Evolutionary conservation across 1,140 invertebrate species (phyloP).

Genomic region (Stegodyphus dumicola): DNA sequence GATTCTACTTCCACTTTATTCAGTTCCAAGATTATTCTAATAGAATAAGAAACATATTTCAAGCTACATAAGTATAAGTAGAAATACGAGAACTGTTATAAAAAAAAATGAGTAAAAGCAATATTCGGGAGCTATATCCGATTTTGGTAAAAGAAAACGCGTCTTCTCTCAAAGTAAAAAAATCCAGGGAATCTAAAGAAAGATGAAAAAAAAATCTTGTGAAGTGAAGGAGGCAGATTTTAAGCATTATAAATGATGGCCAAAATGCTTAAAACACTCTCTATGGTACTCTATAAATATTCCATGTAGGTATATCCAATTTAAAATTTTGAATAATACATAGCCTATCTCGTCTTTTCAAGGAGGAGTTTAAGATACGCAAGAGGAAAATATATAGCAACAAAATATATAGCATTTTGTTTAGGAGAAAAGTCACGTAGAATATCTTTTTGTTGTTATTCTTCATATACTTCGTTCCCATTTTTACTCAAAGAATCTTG

Average conservation of each 20-base stretch:
- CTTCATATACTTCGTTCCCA: constrained; percentile 12
- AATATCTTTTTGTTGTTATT: background rate
- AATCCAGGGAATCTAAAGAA: too few species aligned
- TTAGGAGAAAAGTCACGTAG: constrained; percentile 44
- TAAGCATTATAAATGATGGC: constrained; percentile 32
- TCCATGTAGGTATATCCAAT: constrained; percentile 31
- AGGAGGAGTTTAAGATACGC: background rate
- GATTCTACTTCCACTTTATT: too few species aligned
- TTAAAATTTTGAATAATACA: constrained; percentile 49
- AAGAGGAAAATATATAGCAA: constrained; percentile 37
- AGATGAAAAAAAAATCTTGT: background rate
- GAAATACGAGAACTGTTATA: too few species aligned
- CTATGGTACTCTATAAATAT: constrained; percentile 34
- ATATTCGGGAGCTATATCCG: too few species aligned
- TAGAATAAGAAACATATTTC: too few species aligned
- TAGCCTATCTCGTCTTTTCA: background rate
- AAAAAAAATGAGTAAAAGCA: too few species aligned
- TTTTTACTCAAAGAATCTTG: background rate
- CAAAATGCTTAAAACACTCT: constrained; percentile 32
- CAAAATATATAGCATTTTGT: constrained; percentile 31
- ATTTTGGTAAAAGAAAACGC: too few species aligned
- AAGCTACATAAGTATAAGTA: too few species aligned
- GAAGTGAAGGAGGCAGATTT: constrained; percentile 1
- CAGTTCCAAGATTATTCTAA: too few species aligned
- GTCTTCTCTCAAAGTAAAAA: too few species aligned